Evolutionary conservation across 2,888 invertebrate genomes (phyloP), one percentile per base, ranked within the genome.

Genomic region (Conchocele bisecta): DNA sequence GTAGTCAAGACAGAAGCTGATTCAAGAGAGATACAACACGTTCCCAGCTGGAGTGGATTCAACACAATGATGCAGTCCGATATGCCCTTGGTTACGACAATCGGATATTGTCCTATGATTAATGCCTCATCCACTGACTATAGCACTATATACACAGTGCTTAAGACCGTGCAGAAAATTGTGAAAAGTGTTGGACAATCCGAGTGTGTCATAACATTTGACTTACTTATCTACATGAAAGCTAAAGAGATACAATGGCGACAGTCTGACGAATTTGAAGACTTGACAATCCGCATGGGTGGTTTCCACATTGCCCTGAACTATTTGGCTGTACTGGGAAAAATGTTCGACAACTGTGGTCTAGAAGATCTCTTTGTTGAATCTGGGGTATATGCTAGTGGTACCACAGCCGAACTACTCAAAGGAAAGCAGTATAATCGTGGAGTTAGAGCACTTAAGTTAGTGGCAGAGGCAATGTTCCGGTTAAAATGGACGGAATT

Each of bases 201-300:
- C 4, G 31, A 31, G 13, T 31, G 17, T 20, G 53, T 53, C 2
- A 33, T 35, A 13, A 33, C 53, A 35, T 54, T 37, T 54, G 54
- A 37, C 26, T n/a, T 37, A 6, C 37, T 28, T 15, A 37, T 37
- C 7, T 54, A 51, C 28, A 13, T 53, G 20, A 53, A 53, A 35
- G 53, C 35, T 3, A 53, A 53, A n/a, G 53, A 53, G 37, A 53
- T 53, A 17, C 35, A 53, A 15, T 53, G 20, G 20, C 53, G 35
- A 5, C 5, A 22, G n/a, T 2, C 9, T 3, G 20, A 53, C 6
- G 53, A 35, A 15, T 53, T 35, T 9, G 24, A 35, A 3, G 26
- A 53, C 26, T 20, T 22, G 9, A 15, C 37, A 4, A 33, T 53
- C 5, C 35, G 53, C 13, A 6, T 53, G 35, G 53, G 35, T 53